A percentile compares a stretch with the other conserved stretches of the same genome.
phyloP scores from a whole-genome alignment of 2,113 vertebrate species.

The Tragelaphus imberbis region DNA sequence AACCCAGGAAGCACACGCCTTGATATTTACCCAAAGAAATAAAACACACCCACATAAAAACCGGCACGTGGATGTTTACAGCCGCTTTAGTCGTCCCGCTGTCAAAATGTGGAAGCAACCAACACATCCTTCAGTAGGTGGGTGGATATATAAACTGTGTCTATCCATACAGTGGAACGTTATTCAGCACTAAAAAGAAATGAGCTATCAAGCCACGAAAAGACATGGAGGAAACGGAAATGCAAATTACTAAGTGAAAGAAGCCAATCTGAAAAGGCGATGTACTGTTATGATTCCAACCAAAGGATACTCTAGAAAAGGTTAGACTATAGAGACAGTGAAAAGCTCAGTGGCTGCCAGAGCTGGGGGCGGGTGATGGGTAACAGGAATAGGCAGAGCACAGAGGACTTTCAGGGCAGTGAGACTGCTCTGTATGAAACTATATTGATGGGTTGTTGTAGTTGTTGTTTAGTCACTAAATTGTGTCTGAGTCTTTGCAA shows the following conservation, averaged over 20 bases:
- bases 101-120: background rate
- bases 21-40: background rate
- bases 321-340: background rate
- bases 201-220: background rate
- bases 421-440: background rate
- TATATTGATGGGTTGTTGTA: background rate
- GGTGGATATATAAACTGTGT: background rate
- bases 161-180: background rate
- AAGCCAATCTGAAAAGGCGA: background rate
- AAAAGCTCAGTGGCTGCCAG: background rate
- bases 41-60: background rate
- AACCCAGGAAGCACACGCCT: background rate
- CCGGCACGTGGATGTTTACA: background rate
- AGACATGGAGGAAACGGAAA: background rate
- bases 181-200: background rate
- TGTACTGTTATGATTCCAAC: background rate
- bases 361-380: background rate
- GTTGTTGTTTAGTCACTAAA: background rate
- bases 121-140: background rate
- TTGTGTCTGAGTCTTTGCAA: background rate
- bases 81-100: background rate
- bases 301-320: background rate
- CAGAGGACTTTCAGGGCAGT: background rate
- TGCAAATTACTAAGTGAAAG: background rate
- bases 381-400: accelerated